Evolutionary conservation across 2,888 invertebrate genomes (phyloP).

Genomic region (Trissonchulus sp.): DNA sequence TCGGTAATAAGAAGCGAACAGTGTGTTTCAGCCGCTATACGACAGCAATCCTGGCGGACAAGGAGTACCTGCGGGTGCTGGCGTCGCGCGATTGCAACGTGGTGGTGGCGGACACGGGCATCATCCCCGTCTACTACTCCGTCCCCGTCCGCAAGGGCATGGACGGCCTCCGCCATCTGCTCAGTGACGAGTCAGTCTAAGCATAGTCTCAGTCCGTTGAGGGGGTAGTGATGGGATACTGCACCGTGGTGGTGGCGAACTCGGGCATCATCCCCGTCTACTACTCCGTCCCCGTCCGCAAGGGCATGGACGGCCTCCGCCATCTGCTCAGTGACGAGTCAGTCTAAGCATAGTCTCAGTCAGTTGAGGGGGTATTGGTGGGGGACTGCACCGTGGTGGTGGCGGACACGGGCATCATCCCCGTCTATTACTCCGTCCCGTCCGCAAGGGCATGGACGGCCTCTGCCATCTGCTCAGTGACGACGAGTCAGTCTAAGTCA

Average conservation of each 20-base stretch:
- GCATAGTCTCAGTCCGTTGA: too few species aligned
- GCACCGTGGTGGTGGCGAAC: slow-evolving; percentile 44
- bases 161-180: slow-evolving; percentile 35
- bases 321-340: slow-evolving; percentile 45
- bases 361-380: too few species aligned
- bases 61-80: slow-evolving; percentile 41
- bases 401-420: slow-evolving; percentile 43
- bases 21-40: too few species aligned
- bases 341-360: too few species aligned
- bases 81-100: slow-evolving; percentile 44
- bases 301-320: slow-evolving; percentile 34
- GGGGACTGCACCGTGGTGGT: slow-evolving; percentile 46
- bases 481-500: slow-evolving; percentile 41
- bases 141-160: slow-evolving; percentile 44
- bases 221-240: too few species aligned
- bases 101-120: slow-evolving; percentile 42
- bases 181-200: slow-evolving; percentile 44
- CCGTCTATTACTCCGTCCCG: slow-evolving; percentile 44
- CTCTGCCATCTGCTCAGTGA: slow-evolving; percentile 41
- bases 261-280: slow-evolving; percentile 44
- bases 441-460: slow-evolving; percentile 40
- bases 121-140: slow-evolving; percentile 44
- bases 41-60: slow-evolving; percentile 42
- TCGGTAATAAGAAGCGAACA: too few species aligned
- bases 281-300: slow-evolving; percentile 46